phyloP scores from a whole-genome alignment of 2,888 invertebrate genomes.

The Dusona sp. region DNA sequence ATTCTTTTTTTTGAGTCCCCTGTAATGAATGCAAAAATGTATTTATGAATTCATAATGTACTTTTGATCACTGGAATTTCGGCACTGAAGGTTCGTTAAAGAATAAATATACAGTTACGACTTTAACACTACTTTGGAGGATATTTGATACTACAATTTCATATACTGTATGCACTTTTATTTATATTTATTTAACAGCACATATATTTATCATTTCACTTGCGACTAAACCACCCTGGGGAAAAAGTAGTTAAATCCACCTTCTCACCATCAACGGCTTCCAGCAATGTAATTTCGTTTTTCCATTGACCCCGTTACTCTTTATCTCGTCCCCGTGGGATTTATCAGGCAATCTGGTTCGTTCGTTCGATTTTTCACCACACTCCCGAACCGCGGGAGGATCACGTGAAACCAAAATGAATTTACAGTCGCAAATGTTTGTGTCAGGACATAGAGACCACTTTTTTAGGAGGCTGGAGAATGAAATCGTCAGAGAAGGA shows the following conservation, averaged over 20 bases:
- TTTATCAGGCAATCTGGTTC: constrained; percentile 57
- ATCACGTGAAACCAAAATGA: constrained; percentile 49
- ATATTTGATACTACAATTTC: background rate
- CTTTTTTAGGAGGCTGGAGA: background rate
- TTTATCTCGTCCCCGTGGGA: constrained; percentile 41
- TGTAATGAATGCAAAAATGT: background rate
- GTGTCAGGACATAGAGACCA: constrained; percentile 33
- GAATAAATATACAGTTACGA: background rate
- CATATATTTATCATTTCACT: constrained; percentile 46
- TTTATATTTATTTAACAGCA: background rate
- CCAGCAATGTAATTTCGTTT: constrained; percentile 57
- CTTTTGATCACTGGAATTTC: too few species aligned
- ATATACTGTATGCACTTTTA: background rate
- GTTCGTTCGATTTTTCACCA: constrained; percentile 58
- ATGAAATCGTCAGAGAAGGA: constrained; percentile 7
- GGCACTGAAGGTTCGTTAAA: background rate
- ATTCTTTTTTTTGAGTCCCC: constrained; percentile 24
- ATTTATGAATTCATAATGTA: too few species aligned
- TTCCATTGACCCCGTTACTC: constrained; percentile 40
- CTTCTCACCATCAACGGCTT: constrained; percentile 37
- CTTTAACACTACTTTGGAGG: background rate
- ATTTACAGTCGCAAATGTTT: constrained; percentile 59
- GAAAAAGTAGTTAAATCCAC: constrained; percentile 37
- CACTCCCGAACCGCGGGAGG: constrained; percentile 29
- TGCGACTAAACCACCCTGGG: constrained; percentile 12